Evolutionary conservation across 1,140 invertebrate species (phyloP).

Genomic region (Cherax quadricarinatus): DNA sequence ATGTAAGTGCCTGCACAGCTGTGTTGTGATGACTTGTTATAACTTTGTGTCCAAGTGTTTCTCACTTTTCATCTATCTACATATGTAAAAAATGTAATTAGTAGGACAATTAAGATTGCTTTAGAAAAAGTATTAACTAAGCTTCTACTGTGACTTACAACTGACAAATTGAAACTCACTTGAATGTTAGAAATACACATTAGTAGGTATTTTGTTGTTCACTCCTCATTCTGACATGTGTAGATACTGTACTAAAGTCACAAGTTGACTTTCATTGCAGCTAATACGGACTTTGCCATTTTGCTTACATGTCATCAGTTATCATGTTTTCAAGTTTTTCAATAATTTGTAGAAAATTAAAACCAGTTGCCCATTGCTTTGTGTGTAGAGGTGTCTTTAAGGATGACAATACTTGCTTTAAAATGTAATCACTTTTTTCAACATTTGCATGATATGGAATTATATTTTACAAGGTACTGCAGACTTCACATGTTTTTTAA

Average conservation of each 20-base stretch:
- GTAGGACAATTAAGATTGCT: too few relatives aligned
- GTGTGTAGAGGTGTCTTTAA: slow-evolving; percentile 11
- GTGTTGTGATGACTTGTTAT: too few relatives aligned
- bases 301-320: slow-evolving; percentile 1
- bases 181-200: not conserved
- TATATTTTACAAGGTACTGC: slow-evolving; percentile 21
- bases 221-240: slow-evolving; percentile 9
- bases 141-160: not conserved
- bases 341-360: not conserved
- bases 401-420: not conserved
- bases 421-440: not conserved
- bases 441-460: slow-evolving; percentile 19
- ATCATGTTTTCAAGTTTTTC: not conserved
- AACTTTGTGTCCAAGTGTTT: too few relatives aligned
- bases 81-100: too few relatives aligned
- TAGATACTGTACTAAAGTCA: slow-evolving; percentile 23
- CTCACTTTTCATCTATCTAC: too few relatives aligned
- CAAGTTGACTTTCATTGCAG: slow-evolving; percentile 21
- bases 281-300: slow-evolving; percentile 23
- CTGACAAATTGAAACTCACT: not conserved
- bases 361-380: not conserved
- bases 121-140: not conserved
- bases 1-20: too few relatives aligned
- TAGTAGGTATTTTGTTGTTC: not conserved
- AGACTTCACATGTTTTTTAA: slow-evolving; percentile 1